Evolutionary conservation across 2,888 invertebrate species (phyloP).

Genomic region (Hemistola chrysoprasaria): DNA sequence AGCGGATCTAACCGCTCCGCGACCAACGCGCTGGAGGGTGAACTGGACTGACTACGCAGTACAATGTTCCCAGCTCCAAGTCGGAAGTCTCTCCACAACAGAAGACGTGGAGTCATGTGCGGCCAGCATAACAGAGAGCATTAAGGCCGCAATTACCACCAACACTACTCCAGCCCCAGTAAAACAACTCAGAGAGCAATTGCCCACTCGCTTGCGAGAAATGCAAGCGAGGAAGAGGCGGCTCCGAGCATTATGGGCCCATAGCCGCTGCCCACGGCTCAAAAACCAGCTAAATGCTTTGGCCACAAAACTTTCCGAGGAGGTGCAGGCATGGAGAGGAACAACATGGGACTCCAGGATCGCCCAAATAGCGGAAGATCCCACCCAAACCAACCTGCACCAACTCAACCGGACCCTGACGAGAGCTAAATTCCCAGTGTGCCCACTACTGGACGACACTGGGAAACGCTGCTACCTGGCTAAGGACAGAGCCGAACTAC

Average conservation of each 20-base stretch:
- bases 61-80: background rate
- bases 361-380: background rate
- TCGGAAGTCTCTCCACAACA: background rate
- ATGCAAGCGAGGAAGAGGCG: background rate
- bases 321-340: background rate
- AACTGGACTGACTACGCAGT: background rate
- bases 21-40: background rate
- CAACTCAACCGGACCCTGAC: background rate
- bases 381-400: background rate
- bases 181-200: background rate
- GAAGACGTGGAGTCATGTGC: constrained; percentile 3
- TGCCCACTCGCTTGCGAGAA: background rate
- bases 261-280: background rate
- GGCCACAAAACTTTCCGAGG: background rate
- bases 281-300: background rate
- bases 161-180: background rate
- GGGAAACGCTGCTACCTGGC: background rate
- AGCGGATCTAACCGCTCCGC: accelerated
- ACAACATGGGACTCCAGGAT: background rate
- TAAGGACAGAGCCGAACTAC: background rate
- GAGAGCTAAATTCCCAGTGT: background rate
- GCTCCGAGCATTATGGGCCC: background rate
- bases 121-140: background rate
- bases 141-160: background rate
- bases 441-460: background rate